Percentiles rank a stretch among this genome's conserved stretches.
Conservation (phyloP, 2,113 vertebrate genomes). For the Recurvirostra avosetta region DNA sequence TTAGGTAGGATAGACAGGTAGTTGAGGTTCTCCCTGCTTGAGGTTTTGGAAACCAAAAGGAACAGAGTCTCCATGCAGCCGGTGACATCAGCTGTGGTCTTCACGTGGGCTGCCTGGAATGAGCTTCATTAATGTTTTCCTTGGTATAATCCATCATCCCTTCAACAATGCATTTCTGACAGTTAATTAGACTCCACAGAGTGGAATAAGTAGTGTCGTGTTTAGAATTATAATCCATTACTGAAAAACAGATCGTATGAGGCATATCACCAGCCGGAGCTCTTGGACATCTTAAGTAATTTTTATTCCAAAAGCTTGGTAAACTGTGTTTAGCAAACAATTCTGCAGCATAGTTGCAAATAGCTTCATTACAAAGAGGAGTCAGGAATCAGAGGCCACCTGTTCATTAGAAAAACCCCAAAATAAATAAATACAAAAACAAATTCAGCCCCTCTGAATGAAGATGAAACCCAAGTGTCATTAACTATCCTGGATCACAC, state of each 20-base stretch:
- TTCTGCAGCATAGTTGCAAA: not conserved
- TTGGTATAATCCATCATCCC: conserved; percentile 81
- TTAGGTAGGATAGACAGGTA: not conserved
- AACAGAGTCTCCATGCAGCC: not conserved
- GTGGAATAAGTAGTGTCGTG: conserved; percentile 68
- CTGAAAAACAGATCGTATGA: conserved; percentile 36
- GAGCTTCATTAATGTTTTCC: conserved; percentile 78
- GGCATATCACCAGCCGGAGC: not conserved
- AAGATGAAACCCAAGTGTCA: not conserved
- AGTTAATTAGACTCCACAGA: conserved; percentile 86
- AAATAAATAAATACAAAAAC: not conserved
- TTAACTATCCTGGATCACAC: not conserved
- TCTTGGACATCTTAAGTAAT: conserved; percentile 25
- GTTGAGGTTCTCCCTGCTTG: not conserved
- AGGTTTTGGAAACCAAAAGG: not conserved
- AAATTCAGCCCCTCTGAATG: not conserved
- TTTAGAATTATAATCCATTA: conserved; percentile 68
- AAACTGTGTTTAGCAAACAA: conserved; percentile 11
- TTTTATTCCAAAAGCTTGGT: conserved; percentile 12
- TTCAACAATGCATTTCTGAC: conserved; percentile 80
- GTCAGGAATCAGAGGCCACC: not conserved
- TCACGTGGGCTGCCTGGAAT: conserved; percentile 65
- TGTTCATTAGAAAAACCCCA: not conserved
- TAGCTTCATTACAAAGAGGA: not conserved
- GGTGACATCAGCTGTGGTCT: conserved; percentile 41